Evolutionary conservation across 2,888 invertebrate genomes (phyloP).

Genomic region (Heliconius erato): DNA sequence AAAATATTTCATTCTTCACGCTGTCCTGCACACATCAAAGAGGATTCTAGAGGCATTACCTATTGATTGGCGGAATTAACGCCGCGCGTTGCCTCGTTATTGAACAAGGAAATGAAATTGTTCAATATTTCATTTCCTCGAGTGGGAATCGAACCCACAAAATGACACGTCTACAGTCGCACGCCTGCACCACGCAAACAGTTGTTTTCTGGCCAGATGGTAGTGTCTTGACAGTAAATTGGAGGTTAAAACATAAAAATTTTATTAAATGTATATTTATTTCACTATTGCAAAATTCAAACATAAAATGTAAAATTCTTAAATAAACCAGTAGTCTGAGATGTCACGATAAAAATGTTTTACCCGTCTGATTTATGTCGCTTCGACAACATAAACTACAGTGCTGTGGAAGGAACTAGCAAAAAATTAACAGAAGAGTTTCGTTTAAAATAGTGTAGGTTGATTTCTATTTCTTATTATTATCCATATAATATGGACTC

Average conservation of each 20-base stretch:
- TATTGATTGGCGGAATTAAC: too few species aligned
- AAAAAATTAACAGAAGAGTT: not conserved
- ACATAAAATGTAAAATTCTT: not conserved
- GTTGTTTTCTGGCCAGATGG: too few species aligned
- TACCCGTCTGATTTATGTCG: not conserved
- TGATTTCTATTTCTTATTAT: not conserved
- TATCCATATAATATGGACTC: not conserved
- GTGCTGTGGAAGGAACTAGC: not conserved
- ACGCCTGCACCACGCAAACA: too few species aligned
- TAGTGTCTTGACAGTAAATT: too few species aligned
- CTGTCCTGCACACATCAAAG: too few species aligned
- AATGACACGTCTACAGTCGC: too few species aligned
- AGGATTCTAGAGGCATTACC: too few species aligned
- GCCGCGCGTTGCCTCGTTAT: too few species aligned
- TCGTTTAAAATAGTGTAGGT: not conserved
- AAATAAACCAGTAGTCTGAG: not conserved
- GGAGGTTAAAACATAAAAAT: not conserved
- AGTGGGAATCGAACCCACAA: too few species aligned
- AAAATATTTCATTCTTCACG: too few species aligned
- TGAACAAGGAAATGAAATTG: too few species aligned
- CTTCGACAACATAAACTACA: not conserved
- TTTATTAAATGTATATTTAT: not conserved
- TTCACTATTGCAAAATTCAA: not conserved
- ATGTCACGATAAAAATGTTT: constrained; percentile 8
- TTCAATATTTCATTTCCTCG: too few species aligned